Percentiles rank a stretch among this genome's conserved stretches.
These are phyloP conservation scores for Crenichthys baileyi DNA, from an alignment of 2,797 vertebrate genomes.

Conservation along the genomic window DNA sequence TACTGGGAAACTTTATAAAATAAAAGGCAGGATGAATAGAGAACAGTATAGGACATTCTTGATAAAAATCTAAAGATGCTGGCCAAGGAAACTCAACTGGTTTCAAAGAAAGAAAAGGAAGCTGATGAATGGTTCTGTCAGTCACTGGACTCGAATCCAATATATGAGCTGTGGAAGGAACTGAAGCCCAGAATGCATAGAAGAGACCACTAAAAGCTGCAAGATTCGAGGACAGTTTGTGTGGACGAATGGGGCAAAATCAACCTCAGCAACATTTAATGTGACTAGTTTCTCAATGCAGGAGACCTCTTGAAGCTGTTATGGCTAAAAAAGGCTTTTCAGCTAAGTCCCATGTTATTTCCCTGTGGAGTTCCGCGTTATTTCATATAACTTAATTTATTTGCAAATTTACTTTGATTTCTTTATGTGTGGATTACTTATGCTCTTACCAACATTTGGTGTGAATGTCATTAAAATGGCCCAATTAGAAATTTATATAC, in stretches of 20 bases:
- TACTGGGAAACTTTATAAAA: background rate
- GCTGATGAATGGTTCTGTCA: background rate
- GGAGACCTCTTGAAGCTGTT: background rate
- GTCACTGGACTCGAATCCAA: background rate
- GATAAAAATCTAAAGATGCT: background rate
- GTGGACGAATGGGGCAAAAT: background rate
- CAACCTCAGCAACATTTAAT: background rate
- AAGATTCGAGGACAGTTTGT: background rate
- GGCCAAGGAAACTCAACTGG: background rate
- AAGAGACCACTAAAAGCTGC: background rate
- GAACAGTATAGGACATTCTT: background rate
- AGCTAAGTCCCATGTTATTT: background rate
- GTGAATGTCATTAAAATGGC: background rate
- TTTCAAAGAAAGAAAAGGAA: background rate
- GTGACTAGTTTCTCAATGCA: background rate
- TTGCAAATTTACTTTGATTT: background rate
- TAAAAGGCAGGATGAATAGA: background rate
- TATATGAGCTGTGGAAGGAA: background rate
- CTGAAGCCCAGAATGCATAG: background rate
- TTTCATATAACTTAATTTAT: background rate
- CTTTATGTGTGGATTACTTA: too few species aligned
- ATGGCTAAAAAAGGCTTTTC: background rate
- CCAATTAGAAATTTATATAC: background rate
- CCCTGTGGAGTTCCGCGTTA: background rate
- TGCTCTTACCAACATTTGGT: background rate